Percentiles rank a stretch among this genome's conserved stretches.
phyloP scores from a whole-genome alignment of 1,140 invertebrate species.

The Dufourea novaeangliae region DNA sequence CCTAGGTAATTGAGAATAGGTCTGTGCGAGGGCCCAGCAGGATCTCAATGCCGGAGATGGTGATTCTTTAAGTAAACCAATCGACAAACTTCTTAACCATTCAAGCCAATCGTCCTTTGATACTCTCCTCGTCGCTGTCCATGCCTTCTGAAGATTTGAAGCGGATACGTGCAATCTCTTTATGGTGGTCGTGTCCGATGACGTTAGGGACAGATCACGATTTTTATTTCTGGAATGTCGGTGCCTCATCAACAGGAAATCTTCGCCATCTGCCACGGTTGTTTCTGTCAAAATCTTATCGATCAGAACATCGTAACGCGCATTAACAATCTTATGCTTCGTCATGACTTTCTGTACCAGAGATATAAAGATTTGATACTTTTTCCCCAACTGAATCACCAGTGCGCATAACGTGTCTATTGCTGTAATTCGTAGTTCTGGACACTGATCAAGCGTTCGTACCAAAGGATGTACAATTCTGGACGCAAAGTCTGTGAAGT shows the following conservation, averaged over 20 bases:
- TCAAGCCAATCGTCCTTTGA: conserved; percentile 99
- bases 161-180: conserved; percentile 92
- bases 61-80: conserved; percentile 97
- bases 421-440: conserved; percentile 89
- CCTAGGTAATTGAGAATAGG: conserved; percentile 95
- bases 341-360: conserved; percentile 92
- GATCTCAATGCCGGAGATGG: conserved; percentile 95
- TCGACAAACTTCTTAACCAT: conserved; percentile 95
- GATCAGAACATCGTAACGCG: conserved; percentile 90
- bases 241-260: conserved; percentile 83
- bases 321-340: conserved; percentile 92
- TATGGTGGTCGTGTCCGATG: conserved; percentile 87
- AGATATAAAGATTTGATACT: conserved; percentile 96
- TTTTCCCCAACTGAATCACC: conserved; percentile 93
- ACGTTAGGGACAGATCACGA: conserved; percentile 83
- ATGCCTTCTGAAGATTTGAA: conserved; percentile 92
- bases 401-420: conserved; percentile 96
- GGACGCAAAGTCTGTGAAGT: conserved; percentile 95
- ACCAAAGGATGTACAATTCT: conserved; percentile 96
- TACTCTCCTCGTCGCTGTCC: conserved; percentile 93
- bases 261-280: conserved; percentile 85
- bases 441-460: conserved; percentile 91
- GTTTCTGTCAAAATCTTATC: conserved; percentile 87
- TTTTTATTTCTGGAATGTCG: conserved; percentile 83
- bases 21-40: conserved; percentile 95